A percentile compares a stretch with the other conserved stretches of the same genome.
Evolutionary conservation across 2,888 invertebrate genomes (phyloP).

Genomic region (Xestia c-nigrum): DNA sequence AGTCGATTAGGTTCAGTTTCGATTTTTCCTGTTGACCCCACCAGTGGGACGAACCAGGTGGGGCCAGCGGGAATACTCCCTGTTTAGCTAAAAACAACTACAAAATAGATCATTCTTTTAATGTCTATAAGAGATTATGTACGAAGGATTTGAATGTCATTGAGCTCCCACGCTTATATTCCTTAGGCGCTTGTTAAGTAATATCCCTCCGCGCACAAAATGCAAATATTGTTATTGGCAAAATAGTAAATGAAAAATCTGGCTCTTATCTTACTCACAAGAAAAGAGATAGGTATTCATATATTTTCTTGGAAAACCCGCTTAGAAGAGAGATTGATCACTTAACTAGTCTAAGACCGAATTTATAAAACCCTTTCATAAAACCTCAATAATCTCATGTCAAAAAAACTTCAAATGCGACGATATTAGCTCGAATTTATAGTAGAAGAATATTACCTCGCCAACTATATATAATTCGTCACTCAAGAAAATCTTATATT

Average conservation of each 20-base stretch:
- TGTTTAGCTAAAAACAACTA: not conserved
- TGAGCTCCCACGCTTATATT: slow-evolving; percentile 7
- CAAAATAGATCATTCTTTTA: not conserved
- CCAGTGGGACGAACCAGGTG: too few relatives aligned
- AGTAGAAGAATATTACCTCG: not conserved
- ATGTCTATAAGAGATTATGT: not conserved
- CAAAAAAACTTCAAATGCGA: not conserved
- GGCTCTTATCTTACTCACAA: not conserved
- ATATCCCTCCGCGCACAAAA: not conserved
- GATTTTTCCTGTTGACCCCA: too few relatives aligned
- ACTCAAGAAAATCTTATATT: slow-evolving; percentile 9
- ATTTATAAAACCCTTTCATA: not conserved
- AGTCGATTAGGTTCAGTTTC: not conserved
- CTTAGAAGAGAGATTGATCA: not conserved
- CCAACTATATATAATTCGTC: not conserved
- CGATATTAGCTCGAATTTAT: slow-evolving; percentile 5
- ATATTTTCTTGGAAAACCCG: not conserved
- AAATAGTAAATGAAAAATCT: slow-evolving; percentile 30
- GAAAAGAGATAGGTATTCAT: not conserved
- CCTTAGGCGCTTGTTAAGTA: not conserved
- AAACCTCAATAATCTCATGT: not conserved
- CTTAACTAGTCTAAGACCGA: not conserved
- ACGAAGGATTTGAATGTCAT: not conserved
- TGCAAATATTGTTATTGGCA: not conserved
- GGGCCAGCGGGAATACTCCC: too few relatives aligned